phyloP scores from a whole-genome alignment of 2,113 vertebrate species.

The Gallinago jamesoni region DNA sequence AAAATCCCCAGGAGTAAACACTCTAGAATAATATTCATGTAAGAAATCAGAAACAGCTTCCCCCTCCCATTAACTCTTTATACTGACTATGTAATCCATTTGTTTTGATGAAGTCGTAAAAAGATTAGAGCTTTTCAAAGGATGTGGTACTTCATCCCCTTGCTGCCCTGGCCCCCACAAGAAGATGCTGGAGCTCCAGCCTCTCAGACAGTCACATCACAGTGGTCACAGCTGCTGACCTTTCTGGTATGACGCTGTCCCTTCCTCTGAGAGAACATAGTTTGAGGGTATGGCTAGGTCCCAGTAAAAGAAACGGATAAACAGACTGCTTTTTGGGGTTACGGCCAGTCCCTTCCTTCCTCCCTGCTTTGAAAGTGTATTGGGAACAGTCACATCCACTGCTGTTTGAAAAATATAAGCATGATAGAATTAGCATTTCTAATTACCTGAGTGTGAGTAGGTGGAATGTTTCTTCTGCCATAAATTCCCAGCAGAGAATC shows the following conservation, averaged over 20 bases:
- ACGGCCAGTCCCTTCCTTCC: background rate
- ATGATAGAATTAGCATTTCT: background rate
- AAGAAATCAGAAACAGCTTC: background rate
- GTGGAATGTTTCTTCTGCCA: conserved; percentile 95
- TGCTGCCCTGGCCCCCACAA: background rate
- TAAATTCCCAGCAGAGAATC: conserved; percentile 96
- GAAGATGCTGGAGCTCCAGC: background rate
- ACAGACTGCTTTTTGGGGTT: background rate
- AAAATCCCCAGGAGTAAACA: background rate
- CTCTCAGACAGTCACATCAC: background rate
- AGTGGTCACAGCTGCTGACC: background rate
- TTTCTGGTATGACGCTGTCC: background rate
- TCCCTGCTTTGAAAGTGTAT: fast-evolving
- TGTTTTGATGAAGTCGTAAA: background rate
- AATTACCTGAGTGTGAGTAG: conserved; percentile 97
- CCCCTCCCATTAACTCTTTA: background rate
- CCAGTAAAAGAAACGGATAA: background rate
- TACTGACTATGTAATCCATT: background rate
- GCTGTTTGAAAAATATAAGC: background rate
- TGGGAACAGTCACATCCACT: background rate
- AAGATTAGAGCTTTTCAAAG: background rate
- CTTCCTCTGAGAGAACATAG: too few relatives aligned
- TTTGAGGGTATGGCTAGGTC: background rate
- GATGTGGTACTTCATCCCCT: background rate
- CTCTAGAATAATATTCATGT: background rate